Evolutionary conservation across 2,888 invertebrate genomes (phyloP), one percentile per base, ranked within the genome.

Genomic region (Microchrysa polita): DNA sequence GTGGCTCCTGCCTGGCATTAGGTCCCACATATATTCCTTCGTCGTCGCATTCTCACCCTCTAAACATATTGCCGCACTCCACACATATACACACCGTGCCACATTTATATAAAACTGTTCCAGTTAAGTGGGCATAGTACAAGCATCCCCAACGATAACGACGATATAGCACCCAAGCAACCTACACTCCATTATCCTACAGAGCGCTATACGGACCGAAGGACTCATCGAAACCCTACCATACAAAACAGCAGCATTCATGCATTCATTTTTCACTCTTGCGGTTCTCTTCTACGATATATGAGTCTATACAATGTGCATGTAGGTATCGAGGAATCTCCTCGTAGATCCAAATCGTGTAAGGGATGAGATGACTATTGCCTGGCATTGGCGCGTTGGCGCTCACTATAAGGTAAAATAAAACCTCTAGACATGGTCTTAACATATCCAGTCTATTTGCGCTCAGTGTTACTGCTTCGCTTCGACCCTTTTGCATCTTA

Each of bases 291-390:
- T n/a, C n/a, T n/a, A n/a, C n/a, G n/a, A n/a, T n/a, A n/a, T n/a
- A n/a, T n/a, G n/a, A n/a, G n/a, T n/a, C n/a, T n/a, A n/a, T n/a
- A n/a, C n/a, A n/a, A n/a, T n/a, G 12, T 40, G 57, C 57, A n/a
- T 69, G 57, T 40, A 40, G 42, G 69, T 69, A 55, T 69, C 69
- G 69, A 40, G 53, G 69, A 1, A 57, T 57, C 65, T 57, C n/a
- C n/a, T n/a, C n/a, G n/a, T n/a, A 55, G 55, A 57, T 57, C 57
- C 40, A 57, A 69, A 57, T 40, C 57, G 69, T 34, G 14, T 12
- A 27, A 53, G 20, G 42, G 57, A 57, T 55, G 27, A 34, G 57
- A 57, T 55, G 27, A 34, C 27, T 34, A 34, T 34, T 7, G 27
- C 27, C 27, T 55, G 57, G 67, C 20, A 67, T 23, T 52, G n/a